Conservation (phyloP, 2,888 invertebrate species). For the Drosophila eohydei region DNA sequence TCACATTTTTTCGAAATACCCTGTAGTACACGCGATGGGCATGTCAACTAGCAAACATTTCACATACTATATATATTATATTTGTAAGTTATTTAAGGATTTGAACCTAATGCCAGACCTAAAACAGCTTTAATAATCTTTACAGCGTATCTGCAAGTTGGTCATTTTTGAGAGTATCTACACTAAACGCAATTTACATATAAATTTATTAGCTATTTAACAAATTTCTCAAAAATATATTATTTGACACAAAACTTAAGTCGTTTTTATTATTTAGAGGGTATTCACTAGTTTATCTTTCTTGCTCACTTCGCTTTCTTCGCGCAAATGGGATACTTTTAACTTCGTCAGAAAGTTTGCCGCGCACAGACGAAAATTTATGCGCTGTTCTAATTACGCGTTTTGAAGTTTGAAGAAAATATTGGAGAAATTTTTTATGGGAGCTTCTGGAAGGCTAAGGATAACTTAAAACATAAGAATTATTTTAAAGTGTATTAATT, state of each 20-base stretch:
- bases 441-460: constrained; percentile 2
- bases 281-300: background rate
- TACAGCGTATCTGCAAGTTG: background rate
- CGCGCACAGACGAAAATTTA: constrained; percentile 32
- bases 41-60: background rate
- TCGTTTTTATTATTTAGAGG: background rate
- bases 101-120: background rate
- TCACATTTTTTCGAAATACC: constrained; percentile 33
- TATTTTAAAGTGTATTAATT: background rate
- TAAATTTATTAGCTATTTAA: background rate
- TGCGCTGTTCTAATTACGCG: constrained; percentile 27
- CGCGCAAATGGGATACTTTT: constrained; percentile 29
- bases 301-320: background rate
- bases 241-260: background rate
- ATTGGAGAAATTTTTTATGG: background rate
- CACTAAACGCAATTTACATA: background rate
- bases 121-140: background rate
- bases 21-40: background rate
- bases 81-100: background rate
- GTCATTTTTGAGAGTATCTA: background rate
- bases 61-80: too few relatives aligned
- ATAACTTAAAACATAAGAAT: constrained; percentile 3
- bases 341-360: constrained; percentile 43
- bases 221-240: background rate
- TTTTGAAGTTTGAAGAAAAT: constrained; percentile 18